Evolutionary conservation across 2,797 vertebrate genomes (phyloP), one percentile per base, ranked within the genome.

Genomic region (Halcyon chelicuti): DNA sequence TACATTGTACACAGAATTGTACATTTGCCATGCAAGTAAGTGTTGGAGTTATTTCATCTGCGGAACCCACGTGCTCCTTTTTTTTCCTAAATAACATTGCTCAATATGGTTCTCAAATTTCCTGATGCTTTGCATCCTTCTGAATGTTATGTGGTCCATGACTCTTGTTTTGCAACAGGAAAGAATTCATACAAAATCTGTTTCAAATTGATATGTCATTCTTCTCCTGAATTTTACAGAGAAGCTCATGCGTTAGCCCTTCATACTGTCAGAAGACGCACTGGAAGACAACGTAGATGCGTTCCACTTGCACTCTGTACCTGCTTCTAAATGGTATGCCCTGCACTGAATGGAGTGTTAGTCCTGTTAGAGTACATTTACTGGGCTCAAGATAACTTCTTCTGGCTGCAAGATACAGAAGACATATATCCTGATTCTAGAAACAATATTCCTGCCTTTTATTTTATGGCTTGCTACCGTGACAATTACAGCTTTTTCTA

Each of bases 51-150:
- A 73, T 93, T 91, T 73, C 67, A 89, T 81, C 68, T 95, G 67
- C 81, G 86, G 91, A 94, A 87, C 70, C 67, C 81, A 82, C 74
- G 82, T 74, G 62, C 73, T 94, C 39, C 37, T 28, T 72, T 84
- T 92, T 92, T 90, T 75, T 62, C 47, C 74, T 87, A 89, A 93
- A 86, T 80, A 80, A 65, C 54, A 25, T n/a, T 87, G 63, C 87
- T 94, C 81, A 93, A 70, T 73, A 75, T 87, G 86, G 39, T 91
- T 94, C 86, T 93, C 63, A 93, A 94, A 87, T 76, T 3, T 12
- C 67, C 47, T 81, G 60, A 87, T 74, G 84, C 57, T 94, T 87
- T 78, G 51, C 47, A 85, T 87, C 86, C 67, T 85, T 95, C 71
- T 49, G 80, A 91, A 74, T 85, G 39, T 52, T 85, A 61, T n/a